Percentiles rank a stretch among this genome's conserved stretches.
Conservation (phyloP, 2,888 invertebrate species). For the Tenthredo distinguenda region DNA sequence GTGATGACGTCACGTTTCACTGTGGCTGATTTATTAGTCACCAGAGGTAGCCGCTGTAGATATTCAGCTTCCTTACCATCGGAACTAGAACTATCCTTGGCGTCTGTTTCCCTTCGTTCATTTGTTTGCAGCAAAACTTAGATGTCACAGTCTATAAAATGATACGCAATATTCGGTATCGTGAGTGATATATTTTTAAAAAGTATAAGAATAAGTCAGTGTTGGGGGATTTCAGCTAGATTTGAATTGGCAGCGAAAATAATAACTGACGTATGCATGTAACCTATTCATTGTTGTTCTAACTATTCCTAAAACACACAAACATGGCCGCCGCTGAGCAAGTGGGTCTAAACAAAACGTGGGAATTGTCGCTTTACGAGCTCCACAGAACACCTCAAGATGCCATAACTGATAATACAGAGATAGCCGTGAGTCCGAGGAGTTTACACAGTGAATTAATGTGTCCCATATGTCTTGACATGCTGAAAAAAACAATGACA, state of each 20-base stretch:
- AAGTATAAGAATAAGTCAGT: neutral
- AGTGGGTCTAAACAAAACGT: slow-evolving; percentile 92
- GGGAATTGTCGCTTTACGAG: slow-evolving; percentile 98
- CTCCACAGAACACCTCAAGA: slow-evolving; percentile 97
- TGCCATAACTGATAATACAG: slow-evolving; percentile 96
- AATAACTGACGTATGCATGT: neutral
- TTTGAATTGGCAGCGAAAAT: neutral
- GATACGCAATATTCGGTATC: neutral
- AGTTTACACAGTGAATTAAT: slow-evolving; percentile 97
- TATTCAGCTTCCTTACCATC: neutral
- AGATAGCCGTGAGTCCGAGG: slow-evolving; percentile 96
- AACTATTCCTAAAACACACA: neutral
- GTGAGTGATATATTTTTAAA: neutral
- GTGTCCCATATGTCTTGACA: slow-evolving; percentile 99
- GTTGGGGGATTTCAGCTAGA: neutral
- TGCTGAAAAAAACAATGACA: slow-evolving; percentile 99
- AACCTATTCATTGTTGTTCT: neutral
- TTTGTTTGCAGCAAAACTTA: neutral
- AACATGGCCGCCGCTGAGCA: slow-evolving; percentile 89
- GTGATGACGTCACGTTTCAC: neutral
- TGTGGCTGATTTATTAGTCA: neutral
- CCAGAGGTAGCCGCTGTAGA: neutral
- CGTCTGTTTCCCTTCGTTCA: neutral
- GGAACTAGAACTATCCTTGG: neutral
- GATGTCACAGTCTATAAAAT: neutral